Evolutionary conservation across 2,797 vertebrate genomes (phyloP), one percentile per base, ranked within the genome.

Genomic region (Caiman crocodilus): DNA sequence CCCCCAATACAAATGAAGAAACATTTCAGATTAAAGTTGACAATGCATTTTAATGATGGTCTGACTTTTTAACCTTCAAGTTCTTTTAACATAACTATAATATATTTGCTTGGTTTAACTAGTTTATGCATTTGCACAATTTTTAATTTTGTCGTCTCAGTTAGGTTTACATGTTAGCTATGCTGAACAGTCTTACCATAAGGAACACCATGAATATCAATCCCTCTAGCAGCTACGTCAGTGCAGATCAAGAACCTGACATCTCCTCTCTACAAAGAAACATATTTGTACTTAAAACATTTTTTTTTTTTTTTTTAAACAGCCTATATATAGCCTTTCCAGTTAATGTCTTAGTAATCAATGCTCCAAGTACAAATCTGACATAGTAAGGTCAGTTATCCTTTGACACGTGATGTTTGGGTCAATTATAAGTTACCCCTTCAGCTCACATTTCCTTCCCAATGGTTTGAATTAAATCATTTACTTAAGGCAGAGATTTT

Each of bases 211-310:
- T 96, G 98, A 96, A 99, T 98, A 92, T 99, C 99, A 61, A 99
- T 99, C 93, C 99, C 99, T 98, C 99, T 98, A 89, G 99, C 99
- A 61, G 99, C 99, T 23, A 99, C 99, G 61, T 99, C 99, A 0
- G 99, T 99, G 97, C 99, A 99, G 97, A 99, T 98, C 98, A 99
- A 86, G 93, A 99, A 99, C 91, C 98, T 98, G 64, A 99, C 99
- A 76, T 99, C 99, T 92, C 98, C 98, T 97, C 97, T 99, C 99
- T 99, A 92, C 13, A 21, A 93, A 75, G 95, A 71, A 18, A 91
- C 14, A 8, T 0, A 94, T 17, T 2, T 60, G 16, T 73, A 73
- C 21, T 73, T 73, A 50, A n/a, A n/a, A n/a, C n/a, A n/a, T n/a
- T n/a, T n/a, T n/a, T n/a, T n/a, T n/a, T n/a, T n/a, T n/a, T n/a